phyloP scores from a whole-genome alignment of 2,888 invertebrate genomes.

The Dasysyrphus tricinctus region DNA sequence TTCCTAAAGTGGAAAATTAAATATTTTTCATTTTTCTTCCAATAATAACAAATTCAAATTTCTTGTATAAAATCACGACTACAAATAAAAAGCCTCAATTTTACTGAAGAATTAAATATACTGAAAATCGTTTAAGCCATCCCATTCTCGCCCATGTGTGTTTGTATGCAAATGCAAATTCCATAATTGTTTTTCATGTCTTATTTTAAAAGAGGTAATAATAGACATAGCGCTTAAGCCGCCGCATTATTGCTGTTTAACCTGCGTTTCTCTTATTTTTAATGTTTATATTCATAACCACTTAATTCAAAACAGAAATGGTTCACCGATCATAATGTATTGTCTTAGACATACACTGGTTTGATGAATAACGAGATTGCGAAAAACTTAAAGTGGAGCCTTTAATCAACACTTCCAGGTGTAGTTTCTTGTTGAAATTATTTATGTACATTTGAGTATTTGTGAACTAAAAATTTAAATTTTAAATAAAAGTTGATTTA shows the following conservation, averaged over 20 bases:
- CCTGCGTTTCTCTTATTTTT: background rate
- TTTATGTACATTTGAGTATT: background rate
- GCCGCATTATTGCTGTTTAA: background rate
- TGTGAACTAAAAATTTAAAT: no score
- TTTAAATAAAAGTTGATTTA: no score
- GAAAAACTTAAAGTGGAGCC: background rate
- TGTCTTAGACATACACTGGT: background rate
- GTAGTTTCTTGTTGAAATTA: background rate
- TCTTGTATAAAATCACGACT: no score
- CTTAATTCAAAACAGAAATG: constrained; percentile 16
- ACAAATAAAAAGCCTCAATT: no score
- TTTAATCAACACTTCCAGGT: constrained; percentile 1
- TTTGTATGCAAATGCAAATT: background rate
- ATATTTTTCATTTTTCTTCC: no score
- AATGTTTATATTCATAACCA: constrained; percentile 20
- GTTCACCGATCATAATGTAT: constrained; percentile 14
- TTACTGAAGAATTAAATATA: no score
- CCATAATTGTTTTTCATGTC: background rate
- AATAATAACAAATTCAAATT: no score
- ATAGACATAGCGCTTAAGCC: background rate
- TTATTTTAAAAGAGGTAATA: background rate
- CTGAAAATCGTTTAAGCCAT: no score
- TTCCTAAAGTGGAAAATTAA: no score
- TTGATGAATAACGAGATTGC: background rate
- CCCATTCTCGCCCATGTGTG: no score